Evolutionary conservation across 2,113 vertebrate genomes (phyloP).

Genomic region (Zeus faber): DNA sequence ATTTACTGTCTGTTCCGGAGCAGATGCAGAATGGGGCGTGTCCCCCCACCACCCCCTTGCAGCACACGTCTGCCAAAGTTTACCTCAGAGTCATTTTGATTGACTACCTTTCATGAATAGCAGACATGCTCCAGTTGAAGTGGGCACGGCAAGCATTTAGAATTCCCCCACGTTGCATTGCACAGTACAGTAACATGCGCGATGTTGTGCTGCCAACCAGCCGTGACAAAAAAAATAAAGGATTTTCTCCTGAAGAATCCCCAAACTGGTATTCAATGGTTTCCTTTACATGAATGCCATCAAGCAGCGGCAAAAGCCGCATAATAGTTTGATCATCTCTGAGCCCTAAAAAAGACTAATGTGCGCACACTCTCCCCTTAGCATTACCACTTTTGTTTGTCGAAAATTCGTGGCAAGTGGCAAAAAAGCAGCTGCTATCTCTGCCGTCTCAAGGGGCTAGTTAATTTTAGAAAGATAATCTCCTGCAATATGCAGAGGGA

Average conservation of each 20-base stretch:
- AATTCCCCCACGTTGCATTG: conserved; percentile 41
- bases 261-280: conserved; percentile 26
- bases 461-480: conserved; percentile 78
- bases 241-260: conserved; percentile 18
- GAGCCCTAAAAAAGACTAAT: conserved; percentile 35
- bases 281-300: conserved; percentile 27
- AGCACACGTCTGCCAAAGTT: conserved; percentile 25
- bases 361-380: conserved; percentile 32
- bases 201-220: conserved; percentile 37
- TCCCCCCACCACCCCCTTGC: too few relatives aligned
- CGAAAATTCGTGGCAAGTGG: conserved; percentile 61
- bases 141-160: conserved; percentile 38
- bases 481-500: conserved; percentile 68
- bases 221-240: conserved; percentile 19
- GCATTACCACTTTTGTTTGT: conserved; percentile 66
- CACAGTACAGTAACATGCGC: conserved; percentile 27
- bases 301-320: conserved; percentile 13
- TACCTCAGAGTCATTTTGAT: conserved; percentile 40
- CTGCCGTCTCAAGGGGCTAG: conserved; percentile 66
- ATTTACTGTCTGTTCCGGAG: too few relatives aligned
- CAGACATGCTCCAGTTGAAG: too few relatives aligned
- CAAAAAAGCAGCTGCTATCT: conserved; percentile 66
- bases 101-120: too few relatives aligned
- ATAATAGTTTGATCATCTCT: conserved; percentile 41
- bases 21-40: too few relatives aligned